Conservation (phyloP, 2,888 invertebrate species). For the Plagodis dolabraria region DNA sequence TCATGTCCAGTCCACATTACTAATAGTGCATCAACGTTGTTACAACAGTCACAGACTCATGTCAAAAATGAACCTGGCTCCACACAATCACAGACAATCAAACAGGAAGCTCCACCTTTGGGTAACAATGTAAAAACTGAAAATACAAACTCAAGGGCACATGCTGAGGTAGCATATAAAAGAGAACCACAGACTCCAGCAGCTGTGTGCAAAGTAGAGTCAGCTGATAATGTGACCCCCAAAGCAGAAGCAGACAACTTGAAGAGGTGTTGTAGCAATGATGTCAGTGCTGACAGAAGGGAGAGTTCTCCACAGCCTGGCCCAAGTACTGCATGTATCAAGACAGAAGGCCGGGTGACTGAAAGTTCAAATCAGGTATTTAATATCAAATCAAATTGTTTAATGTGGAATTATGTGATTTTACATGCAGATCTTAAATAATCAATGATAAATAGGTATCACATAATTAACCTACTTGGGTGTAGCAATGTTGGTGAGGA, state of each 20-base stretch:
- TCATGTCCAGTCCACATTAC: conserved; percentile 42
- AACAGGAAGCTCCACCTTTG: conserved; percentile 49
- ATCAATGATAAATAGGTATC: too few relatives aligned
- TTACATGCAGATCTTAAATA: too few relatives aligned
- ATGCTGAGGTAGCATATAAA: conserved; percentile 44
- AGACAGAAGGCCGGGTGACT: conserved; percentile 37
- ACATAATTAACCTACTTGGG: too few relatives aligned
- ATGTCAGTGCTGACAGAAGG: conserved; percentile 57
- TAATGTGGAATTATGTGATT: too few relatives aligned
- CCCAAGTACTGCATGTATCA: conserved; percentile 58
- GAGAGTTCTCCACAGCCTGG: conserved; percentile 70
- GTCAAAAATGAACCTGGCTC: conserved; percentile 65
- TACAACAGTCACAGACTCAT: conserved; percentile 26
- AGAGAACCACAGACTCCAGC: conserved; percentile 46
- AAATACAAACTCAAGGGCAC: not conserved
- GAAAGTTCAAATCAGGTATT: conserved; percentile 48
- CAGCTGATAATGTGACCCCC: conserved; percentile 50
- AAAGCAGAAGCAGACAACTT: conserved; percentile 54
- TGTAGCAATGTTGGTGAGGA: too few relatives aligned
- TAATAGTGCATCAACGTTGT: conserved; percentile 25
- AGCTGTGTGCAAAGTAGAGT: conserved; percentile 33
- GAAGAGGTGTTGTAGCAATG: conserved; percentile 48
- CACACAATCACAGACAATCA: conserved; percentile 49
- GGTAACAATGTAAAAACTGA: conserved; percentile 1
- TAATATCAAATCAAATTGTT: too few relatives aligned